Evolutionary conservation across 2,888 invertebrate species (phyloP), one percentile per base, ranked within the genome.

Genomic region (Psylliodes chrysocephalus): DNA sequence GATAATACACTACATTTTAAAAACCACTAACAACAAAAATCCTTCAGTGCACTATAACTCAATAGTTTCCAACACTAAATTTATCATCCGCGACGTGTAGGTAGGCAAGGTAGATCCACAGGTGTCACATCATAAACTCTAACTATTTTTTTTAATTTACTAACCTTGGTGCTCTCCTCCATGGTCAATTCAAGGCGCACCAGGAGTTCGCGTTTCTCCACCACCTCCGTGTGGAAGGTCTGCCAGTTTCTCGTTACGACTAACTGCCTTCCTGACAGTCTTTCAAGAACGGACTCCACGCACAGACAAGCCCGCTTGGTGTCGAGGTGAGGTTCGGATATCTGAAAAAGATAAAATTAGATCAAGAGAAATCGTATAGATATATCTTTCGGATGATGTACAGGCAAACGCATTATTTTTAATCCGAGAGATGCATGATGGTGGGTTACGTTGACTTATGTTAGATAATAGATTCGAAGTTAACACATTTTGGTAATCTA

Each of bases 241-340:
- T 91, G 89, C 87, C 91, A 90, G 78, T 87, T 87, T 70, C 88
- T 87, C 68, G 88, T 88, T 70, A 92, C 85, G 74, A 85, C 84
- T 73, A 88, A 82, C 81, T 90, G 89, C 68, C 88, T 84, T 80
- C 86, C 86, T 71, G 87, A 86, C 75, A 91, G 87, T 71, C 87
- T 86, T 75, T 90, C 89, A 80, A 91, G 83, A 73, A 90, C 85
- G 63, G 88, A 87, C 80, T 90, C 87, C 71, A 91, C 88, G 82
- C 89, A 89, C 73, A 86, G 81, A 77, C 87, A 84, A 69, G 91
- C 89, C 78, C 88, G 86, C 75, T 88, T 86, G 67, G 87, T 84
- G 81, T 91, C 89, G 74, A 91, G 86, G 84, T 90, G 87, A 71
- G 89, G 87, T 82, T 91, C 90, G 76, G 86, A 85, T 73, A 67